Percentiles rank a stretch among this genome's conserved stretches.
Conservation (phyloP, 1,140 invertebrate genomes). For the Papilio dardanus region DNA sequence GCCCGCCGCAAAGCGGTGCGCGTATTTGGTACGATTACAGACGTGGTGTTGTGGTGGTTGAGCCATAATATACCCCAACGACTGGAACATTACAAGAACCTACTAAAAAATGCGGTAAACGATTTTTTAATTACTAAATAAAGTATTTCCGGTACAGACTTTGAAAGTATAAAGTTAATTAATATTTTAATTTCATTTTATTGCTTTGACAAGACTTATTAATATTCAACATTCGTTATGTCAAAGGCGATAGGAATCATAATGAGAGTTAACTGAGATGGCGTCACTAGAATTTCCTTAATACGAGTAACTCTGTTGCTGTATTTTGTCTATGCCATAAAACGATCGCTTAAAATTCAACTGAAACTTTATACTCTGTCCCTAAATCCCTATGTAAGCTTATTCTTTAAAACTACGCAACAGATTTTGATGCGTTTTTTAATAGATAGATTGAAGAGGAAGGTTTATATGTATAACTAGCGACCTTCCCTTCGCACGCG, state of each 20-base stretch:
- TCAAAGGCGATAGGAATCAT: slow-evolving; percentile 23
- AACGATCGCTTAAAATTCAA: neutral
- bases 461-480: no score
- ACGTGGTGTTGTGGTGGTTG: no score
- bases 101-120: neutral
- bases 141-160: neutral
- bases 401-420: no score
- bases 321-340: neutral
- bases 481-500: no score
- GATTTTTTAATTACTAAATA: neutral
- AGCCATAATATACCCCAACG: no score
- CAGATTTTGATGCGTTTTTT: no score
- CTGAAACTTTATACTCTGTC: no score
- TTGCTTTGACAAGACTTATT: slow-evolving; percentile 28
- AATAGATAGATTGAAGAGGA: no score
- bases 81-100: no score
- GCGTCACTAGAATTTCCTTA: neutral
- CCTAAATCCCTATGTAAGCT: no score
- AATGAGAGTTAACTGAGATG: slow-evolving; percentile 9
- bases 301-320: neutral
- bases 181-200: slow-evolving; percentile 37
- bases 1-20: no score
- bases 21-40: no score
- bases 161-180: slow-evolving; percentile 27
- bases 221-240: slow-evolving; percentile 34